Conservation (phyloP, 2,797 vertebrate genomes). For the Periophthalmus magnuspinnatus region DNA sequence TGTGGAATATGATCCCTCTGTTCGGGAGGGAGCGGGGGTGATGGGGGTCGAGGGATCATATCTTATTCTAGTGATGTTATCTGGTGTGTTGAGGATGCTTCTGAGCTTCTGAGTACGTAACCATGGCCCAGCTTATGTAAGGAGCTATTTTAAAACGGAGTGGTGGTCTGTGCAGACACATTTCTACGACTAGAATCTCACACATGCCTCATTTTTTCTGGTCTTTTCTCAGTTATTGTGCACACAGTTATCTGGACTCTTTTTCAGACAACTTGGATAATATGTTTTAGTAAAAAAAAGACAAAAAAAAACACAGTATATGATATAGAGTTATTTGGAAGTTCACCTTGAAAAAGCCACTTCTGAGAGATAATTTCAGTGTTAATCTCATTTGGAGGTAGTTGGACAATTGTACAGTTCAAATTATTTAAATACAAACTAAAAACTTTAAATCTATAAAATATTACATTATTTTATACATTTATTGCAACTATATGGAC, state of each 20-base stretch:
- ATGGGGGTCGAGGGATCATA: constrained; percentile 31
- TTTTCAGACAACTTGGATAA: not conserved
- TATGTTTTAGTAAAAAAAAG: not conserved
- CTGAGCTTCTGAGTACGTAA: constrained; percentile 11
- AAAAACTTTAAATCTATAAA: too few species aligned
- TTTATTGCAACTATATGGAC: not conserved
- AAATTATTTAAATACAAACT: too few species aligned
- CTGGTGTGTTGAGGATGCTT: constrained; percentile 23
- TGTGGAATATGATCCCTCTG: constrained; percentile 9
- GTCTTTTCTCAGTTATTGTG: too few species aligned
- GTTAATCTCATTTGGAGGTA: not conserved
- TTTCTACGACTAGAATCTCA: not conserved
- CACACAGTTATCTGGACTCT: not conserved
- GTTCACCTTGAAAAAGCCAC: too few species aligned
- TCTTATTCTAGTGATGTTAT: constrained; percentile 46
- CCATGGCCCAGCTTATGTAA: constrained; percentile 48
- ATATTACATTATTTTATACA: not conserved
- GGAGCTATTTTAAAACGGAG: constrained; percentile 22
- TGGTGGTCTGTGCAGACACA: constrained; percentile 11
- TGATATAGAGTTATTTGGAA: too few species aligned
- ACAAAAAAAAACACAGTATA: too few species aligned
- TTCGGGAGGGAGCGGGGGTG: constrained; percentile 2
- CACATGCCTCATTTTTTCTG: not conserved
- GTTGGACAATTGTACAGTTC: not conserved
- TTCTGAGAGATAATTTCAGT: too few species aligned